Conservation (phyloP, 92 coral and sea anemone species). For the Porites divaricata region DNA sequence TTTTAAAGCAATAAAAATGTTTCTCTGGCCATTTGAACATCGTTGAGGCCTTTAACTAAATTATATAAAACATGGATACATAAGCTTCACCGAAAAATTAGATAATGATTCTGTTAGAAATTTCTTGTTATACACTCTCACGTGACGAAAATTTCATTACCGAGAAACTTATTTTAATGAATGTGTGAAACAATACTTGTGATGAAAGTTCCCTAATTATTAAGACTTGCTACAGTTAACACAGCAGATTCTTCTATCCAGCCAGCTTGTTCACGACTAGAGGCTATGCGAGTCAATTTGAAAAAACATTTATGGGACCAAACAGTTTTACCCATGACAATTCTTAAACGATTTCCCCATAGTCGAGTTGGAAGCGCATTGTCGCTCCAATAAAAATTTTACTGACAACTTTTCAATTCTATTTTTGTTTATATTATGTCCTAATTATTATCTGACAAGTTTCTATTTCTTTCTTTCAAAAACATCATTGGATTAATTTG, state of each 20-base stretch:
- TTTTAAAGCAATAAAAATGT: not conserved
- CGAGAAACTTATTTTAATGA: no score
- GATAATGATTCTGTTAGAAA: no score
- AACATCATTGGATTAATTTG: not conserved
- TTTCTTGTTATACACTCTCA: no score
- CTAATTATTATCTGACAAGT: slow-evolving; percentile 26
- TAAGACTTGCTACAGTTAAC: no score
- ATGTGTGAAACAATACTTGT: no score
- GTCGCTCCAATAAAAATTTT: not conserved
- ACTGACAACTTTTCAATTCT: not conserved
- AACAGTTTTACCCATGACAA: not conserved
- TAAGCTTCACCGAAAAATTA: no score
- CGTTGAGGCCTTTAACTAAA: not conserved
- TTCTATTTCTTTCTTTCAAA: not conserved
- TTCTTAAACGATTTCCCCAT: not conserved
- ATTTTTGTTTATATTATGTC: slow-evolving; percentile 4
- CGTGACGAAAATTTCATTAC: no score
- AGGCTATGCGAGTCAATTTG: not conserved
- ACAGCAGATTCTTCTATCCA: not conserved
- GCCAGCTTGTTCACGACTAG: not conserved
- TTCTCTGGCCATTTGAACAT: not conserved
- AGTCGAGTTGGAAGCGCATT: not conserved
- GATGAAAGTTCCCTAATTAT: no score
- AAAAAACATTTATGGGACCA: not conserved
- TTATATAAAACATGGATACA: not conserved